Conservation (phyloP, 1,140 invertebrate genomes). For the Orius laevigatus region DNA sequence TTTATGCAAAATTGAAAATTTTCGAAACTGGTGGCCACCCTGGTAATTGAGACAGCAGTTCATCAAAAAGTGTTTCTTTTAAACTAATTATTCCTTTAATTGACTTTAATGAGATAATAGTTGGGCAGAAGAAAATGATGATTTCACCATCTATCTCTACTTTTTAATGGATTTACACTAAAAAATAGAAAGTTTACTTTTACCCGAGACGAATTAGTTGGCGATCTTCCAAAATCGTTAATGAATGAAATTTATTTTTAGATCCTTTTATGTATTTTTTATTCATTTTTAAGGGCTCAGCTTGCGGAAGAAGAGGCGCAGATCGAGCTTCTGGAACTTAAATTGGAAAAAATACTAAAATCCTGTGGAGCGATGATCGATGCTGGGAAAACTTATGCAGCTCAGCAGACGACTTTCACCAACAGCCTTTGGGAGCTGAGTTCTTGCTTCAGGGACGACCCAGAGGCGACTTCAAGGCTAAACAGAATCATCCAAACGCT, state of each 20-base stretch:
- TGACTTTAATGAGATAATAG: too few species aligned
- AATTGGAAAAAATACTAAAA: conserved; percentile 73
- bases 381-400: conserved; percentile 69
- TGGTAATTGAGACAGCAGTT: too few species aligned
- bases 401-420: conserved; percentile 66
- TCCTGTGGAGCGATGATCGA: conserved; percentile 71
- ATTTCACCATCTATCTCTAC: background rate
- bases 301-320: conserved; percentile 69
- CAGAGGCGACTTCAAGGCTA: conserved; percentile 43
- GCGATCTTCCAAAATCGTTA: background rate
- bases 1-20: too few species aligned
- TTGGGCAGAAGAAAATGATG: too few species aligned
- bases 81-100: too few species aligned
- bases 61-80: too few species aligned
- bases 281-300: conserved; percentile 51
- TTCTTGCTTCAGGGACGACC: conserved; percentile 56
- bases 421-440: conserved; percentile 72
- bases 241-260: background rate
- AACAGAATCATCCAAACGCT: conserved; percentile 59
- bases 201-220: background rate
- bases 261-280: conserved; percentile 18
- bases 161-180: conserved; percentile 8
- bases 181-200: too few species aligned
- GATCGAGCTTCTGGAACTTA: conserved; percentile 70
- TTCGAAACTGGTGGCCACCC: too few species aligned